Evolutionary conservation across 92 coral and sea anemone genomes (phyloP).

Genomic region (Phenganax marumi): DNA sequence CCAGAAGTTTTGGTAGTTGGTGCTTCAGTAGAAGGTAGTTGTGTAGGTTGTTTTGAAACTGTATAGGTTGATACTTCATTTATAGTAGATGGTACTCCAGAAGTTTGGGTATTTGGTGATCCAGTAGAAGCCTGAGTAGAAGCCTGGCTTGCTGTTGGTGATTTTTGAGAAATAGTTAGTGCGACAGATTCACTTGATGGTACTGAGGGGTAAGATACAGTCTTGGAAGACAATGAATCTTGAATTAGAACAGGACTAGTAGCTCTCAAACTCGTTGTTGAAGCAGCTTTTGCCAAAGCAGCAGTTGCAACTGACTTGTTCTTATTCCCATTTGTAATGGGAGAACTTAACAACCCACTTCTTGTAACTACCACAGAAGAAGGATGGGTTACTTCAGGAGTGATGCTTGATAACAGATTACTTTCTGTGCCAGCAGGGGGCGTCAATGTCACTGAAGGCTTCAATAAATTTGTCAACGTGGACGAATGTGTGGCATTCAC

Average conservation of each 20-base stretch:
- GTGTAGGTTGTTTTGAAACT: background rate
- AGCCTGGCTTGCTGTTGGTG: background rate
- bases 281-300: background rate
- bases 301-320: background rate
- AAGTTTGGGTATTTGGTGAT: background rate
- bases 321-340: background rate
- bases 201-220: background rate
- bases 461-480: background rate
- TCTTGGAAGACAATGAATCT: background rate
- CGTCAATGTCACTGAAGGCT: slow-evolving; percentile 30
- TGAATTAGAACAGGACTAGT: background rate
- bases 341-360: no score
- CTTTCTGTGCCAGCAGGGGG: slow-evolving; percentile 9
- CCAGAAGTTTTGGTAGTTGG: background rate
- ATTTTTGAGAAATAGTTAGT: background rate
- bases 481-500: background rate
- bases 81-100: background rate
- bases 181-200: background rate
- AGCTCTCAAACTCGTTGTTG: background rate
- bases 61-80: background rate
- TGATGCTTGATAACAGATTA: no score
- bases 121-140: background rate
- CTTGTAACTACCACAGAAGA: no score
- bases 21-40: background rate
- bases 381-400: no score